Percentiles rank a stretch among this genome's conserved stretches.
phyloP scores from a whole-genome alignment of 1,140 invertebrate genomes.

The Coptotermes formosanus region DNA sequence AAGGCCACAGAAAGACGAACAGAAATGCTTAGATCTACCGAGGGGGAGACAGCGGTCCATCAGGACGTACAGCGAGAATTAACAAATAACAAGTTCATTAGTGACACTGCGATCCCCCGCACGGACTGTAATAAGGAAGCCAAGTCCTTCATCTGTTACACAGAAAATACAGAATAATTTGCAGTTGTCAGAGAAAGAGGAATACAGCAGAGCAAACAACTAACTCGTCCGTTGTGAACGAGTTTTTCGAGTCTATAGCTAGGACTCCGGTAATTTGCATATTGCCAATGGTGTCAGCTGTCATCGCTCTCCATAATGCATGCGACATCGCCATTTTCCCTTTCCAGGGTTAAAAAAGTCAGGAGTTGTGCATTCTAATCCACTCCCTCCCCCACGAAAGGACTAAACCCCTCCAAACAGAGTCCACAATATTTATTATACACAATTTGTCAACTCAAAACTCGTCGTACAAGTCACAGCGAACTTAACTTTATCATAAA shows the following conservation, averaged over 20 bases:
- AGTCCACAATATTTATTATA: background rate
- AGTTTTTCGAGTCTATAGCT: background rate
- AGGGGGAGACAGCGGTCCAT: too few species aligned
- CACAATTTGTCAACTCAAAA: too few species aligned
- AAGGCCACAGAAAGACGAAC: too few species aligned
- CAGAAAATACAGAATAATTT: background rate
- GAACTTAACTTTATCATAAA: too few species aligned
- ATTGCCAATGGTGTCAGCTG: background rate
- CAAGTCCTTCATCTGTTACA: slow-evolving; percentile 3
- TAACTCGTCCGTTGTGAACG: background rate
- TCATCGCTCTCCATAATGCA: background rate
- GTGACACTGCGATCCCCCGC: background rate
- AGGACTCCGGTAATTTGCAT: background rate
- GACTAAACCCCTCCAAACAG: background rate
- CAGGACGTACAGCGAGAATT: background rate
- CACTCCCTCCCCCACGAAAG: background rate
- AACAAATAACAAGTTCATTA: slow-evolving; percentile 6
- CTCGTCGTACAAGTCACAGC: too few species aligned
- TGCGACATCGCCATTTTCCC: background rate
- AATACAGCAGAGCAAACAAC: background rate
- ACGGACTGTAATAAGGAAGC: background rate
- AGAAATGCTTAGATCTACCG: too few species aligned
- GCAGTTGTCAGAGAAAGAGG: background rate
- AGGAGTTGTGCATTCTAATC: background rate
- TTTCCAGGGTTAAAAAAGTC: background rate